Percentiles rank a stretch among this genome's conserved stretches.
Conservation (phyloP, 2,888 invertebrate genomes). For the Anaspis maculata region DNA sequence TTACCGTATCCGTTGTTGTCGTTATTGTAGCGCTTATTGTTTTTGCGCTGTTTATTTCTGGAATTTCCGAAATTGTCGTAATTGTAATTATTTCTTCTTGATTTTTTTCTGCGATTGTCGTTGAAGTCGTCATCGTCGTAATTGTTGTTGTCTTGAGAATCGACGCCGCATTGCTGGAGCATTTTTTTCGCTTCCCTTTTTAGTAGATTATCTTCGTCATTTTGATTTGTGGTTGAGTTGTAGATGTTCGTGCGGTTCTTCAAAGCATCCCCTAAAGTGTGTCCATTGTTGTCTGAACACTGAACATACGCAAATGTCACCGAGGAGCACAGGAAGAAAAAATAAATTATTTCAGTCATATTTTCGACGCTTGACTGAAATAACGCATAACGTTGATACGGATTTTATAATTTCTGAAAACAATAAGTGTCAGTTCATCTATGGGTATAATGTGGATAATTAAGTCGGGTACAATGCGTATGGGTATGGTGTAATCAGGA, state of each 20-base stretch:
- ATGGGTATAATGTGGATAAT: too few species aligned
- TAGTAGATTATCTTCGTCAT: constrained; percentile 18
- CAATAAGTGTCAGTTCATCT: too few species aligned
- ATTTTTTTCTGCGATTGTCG: constrained; percentile 1
- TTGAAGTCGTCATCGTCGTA: constrained; percentile 5
- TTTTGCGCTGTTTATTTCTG: background rate
- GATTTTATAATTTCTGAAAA: too few species aligned
- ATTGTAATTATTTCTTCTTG: background rate
- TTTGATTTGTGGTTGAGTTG: constrained; percentile 13
- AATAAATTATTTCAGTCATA: background rate
- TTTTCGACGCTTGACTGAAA: too few species aligned
- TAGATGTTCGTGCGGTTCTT: constrained; percentile 15
- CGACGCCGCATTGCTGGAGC: constrained; percentile 28
- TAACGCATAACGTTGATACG: too few species aligned
- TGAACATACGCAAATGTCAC: too few species aligned
- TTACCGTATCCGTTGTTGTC: constrained; percentile 4
- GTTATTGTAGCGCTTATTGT: background rate
- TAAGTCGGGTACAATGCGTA: too few species aligned
- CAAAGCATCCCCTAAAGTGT: constrained; percentile 20
- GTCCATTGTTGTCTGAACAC: constrained; percentile 8
- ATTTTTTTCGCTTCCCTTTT: constrained; percentile 27
- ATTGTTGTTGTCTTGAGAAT: constrained; percentile 14
- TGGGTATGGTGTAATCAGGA: too few species aligned
- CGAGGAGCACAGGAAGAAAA: too few species aligned
- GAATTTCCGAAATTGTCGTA: background rate